phyloP scores from a whole-genome alignment of 2,888 invertebrate species.

The Vandiemenella viatica region DNA sequence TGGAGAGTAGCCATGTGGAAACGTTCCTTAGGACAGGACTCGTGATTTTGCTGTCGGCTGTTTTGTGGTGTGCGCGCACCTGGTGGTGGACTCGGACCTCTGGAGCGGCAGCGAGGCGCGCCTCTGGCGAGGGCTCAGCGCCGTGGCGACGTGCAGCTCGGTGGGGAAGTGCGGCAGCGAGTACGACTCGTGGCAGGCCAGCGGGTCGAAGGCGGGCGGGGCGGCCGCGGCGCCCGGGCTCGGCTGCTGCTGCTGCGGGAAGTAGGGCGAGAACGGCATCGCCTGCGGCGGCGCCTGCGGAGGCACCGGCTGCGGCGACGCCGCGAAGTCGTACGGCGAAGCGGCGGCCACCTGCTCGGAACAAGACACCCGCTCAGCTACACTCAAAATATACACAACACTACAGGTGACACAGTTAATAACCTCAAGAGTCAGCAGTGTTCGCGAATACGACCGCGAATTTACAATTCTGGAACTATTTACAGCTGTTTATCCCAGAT shows the following conservation, averaged over 20 bases:
- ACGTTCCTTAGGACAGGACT: too few relatives aligned
- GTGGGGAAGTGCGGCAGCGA: constrained; percentile 56
- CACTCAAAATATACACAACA: too few relatives aligned
- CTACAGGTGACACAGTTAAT: too few relatives aligned
- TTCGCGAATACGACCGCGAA: too few relatives aligned
- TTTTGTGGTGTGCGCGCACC: constrained; percentile 27
- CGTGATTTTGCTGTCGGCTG: too few relatives aligned
- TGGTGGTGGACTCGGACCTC: constrained; percentile 64
- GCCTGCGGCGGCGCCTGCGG: constrained; percentile 42
- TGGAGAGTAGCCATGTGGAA: too few relatives aligned
- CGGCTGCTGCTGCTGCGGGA: constrained; percentile 38
- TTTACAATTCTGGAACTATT: too few relatives aligned
- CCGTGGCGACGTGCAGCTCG: constrained; percentile 51
- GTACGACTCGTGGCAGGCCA: constrained; percentile 44
- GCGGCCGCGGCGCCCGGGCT: constrained; percentile 16
- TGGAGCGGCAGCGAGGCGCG: constrained; percentile 65
- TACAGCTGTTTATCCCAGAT: too few relatives aligned
- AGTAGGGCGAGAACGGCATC: constrained; percentile 28
- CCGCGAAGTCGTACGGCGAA: constrained; percentile 42
- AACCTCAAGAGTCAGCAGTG: too few relatives aligned
- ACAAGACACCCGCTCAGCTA: too few relatives aligned
- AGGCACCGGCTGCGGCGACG: constrained; percentile 34
- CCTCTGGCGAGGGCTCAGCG: constrained; percentile 47
- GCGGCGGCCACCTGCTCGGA: constrained; percentile 45
- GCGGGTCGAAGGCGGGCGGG: constrained; percentile 27